Evolutionary conservation across 2,113 vertebrate species (phyloP), one percentile per base, ranked within the genome.

Genomic region (Philantomba maxwellii): DNA sequence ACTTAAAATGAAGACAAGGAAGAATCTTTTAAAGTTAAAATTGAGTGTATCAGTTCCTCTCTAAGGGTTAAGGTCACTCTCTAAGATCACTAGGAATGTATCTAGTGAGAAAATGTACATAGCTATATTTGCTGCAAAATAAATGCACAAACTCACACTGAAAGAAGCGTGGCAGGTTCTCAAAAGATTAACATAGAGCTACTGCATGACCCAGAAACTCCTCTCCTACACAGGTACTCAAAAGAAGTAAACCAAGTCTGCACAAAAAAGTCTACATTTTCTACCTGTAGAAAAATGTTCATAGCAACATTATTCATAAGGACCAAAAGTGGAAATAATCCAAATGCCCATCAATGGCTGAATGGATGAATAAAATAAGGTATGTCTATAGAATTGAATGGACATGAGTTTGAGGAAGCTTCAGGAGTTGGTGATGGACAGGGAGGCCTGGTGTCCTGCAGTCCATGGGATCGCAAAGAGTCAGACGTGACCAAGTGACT

Each of bases 161-260:
- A 93, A 92, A 93, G 25, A 86, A 88, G 16, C 21, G 2, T 47
- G 16, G 10, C 12, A 60, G 43, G 45, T 66, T 90, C 53, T 94
- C 60, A 64, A 93, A 93, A 94, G 43, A 30, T 84, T 64, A 62
- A 78, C 58, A 36, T 0, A 89, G 43, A 92, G 10, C 57, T 51
- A 64, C 47, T 47, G 25, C 7, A 12, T 21, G 16, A 87, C 28
- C 23, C 57, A 93, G 58, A 9, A 80, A 91, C 78, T 93, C 25
- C 4, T 84, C 36, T 88, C 43, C 13, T 70, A 25, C 0, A 1
- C 57, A 60, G 25, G 3, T 23, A 49, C 87, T 47, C 33, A 43
- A 78, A 53, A 53, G 15, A 94, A 92, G 94, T 58, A 91, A 96
- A 96, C 66, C 15, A 39, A n/a, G 16, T 85, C 64, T 51, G 93